These are phyloP conservation scores for Drosophila burlai DNA, from an alignment of 1,140 invertebrate genomes.

Conservation along the genomic window DNA sequence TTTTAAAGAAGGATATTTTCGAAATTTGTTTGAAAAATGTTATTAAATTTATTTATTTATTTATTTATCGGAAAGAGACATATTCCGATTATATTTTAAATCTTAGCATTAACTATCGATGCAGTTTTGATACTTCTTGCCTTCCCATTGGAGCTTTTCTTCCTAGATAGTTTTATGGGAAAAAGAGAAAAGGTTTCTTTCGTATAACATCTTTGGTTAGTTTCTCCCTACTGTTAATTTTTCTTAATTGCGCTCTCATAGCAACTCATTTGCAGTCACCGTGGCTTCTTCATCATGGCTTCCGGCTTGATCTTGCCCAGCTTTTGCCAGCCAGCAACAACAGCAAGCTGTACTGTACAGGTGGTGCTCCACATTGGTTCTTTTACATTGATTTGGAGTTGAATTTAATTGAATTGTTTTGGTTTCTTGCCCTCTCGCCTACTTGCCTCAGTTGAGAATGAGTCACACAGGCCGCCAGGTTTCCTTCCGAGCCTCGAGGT, in stretches of 20 bases:
- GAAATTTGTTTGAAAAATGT: too few relatives aligned
- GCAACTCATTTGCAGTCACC: not conserved
- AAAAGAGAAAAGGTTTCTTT: not conserved
- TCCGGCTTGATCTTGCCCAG: conserved; percentile 21
- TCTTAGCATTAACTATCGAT: not conserved
- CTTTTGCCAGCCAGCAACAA: conserved; percentile 11
- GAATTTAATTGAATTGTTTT: conserved; percentile 36
- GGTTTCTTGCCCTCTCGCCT: conserved; percentile 42
- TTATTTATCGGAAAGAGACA: too few relatives aligned
- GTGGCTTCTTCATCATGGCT: conserved; percentile 22
- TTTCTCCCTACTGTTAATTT: not conserved
- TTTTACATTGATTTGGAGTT: conserved; percentile 48
- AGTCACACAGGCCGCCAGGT: not conserved
- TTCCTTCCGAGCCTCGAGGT: not conserved
- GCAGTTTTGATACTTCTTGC: not conserved
- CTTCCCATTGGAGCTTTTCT: not conserved
- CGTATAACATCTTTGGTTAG: not conserved
- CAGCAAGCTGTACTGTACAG: conserved; percentile 35
- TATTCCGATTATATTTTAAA: not conserved
- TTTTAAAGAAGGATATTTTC: not conserved
- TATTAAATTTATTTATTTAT: not conserved
- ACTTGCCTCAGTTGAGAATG: conserved; percentile 6
- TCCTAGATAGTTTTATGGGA: not conserved
- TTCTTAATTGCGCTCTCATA: not conserved
- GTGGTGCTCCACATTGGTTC: conserved; percentile 33